Percentiles rank a stretch among this genome's conserved stretches.
Evolutionary conservation across 2,888 invertebrate genomes (phyloP).

Genomic region (Eilema depressum): DNA sequence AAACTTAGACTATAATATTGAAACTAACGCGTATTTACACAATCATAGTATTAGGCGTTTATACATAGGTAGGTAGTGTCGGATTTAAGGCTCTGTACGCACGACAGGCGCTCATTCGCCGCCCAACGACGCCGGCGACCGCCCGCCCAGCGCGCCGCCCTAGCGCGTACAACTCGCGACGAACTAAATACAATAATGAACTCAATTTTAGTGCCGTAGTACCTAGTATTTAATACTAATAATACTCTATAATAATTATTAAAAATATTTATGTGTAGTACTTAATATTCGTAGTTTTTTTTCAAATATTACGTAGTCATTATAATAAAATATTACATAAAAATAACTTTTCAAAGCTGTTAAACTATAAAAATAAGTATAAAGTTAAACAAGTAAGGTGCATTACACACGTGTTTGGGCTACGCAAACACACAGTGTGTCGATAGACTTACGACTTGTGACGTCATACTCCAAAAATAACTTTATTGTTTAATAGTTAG

Average conservation of each 20-base stretch:
- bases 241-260: neutral
- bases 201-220: slow-evolving; percentile 11
- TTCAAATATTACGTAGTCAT: neutral
- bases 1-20: neutral
- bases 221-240: slow-evolving; percentile 8
- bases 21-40: neutral
- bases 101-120: slow-evolving; percentile 65
- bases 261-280: slow-evolving; percentile 6
- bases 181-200: slow-evolving; percentile 14
- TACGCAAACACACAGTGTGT: slow-evolving; percentile 52
- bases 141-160: slow-evolving; percentile 63
- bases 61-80: slow-evolving; percentile 38
- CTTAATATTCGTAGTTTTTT: slow-evolving; percentile 13
- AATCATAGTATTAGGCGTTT: slow-evolving; percentile 3
- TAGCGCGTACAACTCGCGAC: slow-evolving; percentile 31
- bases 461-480: slow-evolving; percentile 26
- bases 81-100: slow-evolving; percentile 56
- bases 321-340: neutral
- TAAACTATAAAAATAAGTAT: slow-evolving; percentile 68
- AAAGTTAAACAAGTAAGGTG: slow-evolving; percentile 66
- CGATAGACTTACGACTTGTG: slow-evolving; percentile 57
- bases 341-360: slow-evolving; percentile 47
- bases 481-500: slow-evolving; percentile 36
- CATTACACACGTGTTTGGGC: slow-evolving; percentile 60
- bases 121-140: slow-evolving; percentile 70